Percentiles rank a stretch among this genome's conserved stretches.
These are phyloP conservation scores for Leptobrachium leishanense DNA, from an alignment of 2,113 vertebrate genomes.

Conservation along the genomic window DNA sequence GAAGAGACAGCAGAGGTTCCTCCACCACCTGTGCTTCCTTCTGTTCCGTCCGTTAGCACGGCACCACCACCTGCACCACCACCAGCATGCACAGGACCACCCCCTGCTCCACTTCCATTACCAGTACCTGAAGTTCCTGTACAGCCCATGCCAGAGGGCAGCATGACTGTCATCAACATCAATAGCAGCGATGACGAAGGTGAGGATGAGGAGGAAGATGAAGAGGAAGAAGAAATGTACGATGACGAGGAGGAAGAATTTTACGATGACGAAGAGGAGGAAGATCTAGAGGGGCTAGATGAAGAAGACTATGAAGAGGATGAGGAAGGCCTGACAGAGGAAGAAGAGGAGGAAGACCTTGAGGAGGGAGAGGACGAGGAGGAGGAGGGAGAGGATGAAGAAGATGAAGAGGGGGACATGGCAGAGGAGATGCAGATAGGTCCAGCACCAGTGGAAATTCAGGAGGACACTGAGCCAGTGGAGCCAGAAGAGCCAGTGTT, in stretches of 20 bases:
- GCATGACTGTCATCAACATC: slow-evolving; percentile 82
- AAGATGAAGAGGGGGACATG: slow-evolving; percentile 60
- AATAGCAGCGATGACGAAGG: slow-evolving; percentile 82
- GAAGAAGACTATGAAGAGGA: slow-evolving; percentile 75
- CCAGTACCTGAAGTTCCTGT: slow-evolving; percentile 51
- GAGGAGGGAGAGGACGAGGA: slow-evolving; percentile 70
- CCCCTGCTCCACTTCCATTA: slow-evolving; percentile 46
- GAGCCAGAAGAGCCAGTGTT: slow-evolving; percentile 45
- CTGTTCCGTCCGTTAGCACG: slow-evolving; percentile 15
- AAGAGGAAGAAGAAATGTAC: slow-evolving; percentile 54
- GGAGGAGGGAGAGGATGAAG: slow-evolving; percentile 75
- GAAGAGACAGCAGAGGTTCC: slow-evolving; percentile 43
- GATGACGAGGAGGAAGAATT: slow-evolving; percentile 36
- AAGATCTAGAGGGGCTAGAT: slow-evolving; percentile 58
- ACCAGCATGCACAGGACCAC: slow-evolving; percentile 10
- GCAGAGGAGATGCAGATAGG: slow-evolving; percentile 49
- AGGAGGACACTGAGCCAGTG: slow-evolving; percentile 47
- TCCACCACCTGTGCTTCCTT: not conserved
- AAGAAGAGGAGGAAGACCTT: slow-evolving; percentile 70
- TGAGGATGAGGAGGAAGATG: slow-evolving; percentile 68
- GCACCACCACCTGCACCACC: slow-evolving; percentile 35
- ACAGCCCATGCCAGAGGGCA: slow-evolving; percentile 61
- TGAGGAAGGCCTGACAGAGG: slow-evolving; percentile 74
- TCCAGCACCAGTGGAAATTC: slow-evolving; percentile 31
- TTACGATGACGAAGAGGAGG: slow-evolving; percentile 57